These are phyloP conservation scores for Atethmia centrago DNA, from an alignment of 2,888 invertebrate genomes.

Conservation along the genomic window DNA sequence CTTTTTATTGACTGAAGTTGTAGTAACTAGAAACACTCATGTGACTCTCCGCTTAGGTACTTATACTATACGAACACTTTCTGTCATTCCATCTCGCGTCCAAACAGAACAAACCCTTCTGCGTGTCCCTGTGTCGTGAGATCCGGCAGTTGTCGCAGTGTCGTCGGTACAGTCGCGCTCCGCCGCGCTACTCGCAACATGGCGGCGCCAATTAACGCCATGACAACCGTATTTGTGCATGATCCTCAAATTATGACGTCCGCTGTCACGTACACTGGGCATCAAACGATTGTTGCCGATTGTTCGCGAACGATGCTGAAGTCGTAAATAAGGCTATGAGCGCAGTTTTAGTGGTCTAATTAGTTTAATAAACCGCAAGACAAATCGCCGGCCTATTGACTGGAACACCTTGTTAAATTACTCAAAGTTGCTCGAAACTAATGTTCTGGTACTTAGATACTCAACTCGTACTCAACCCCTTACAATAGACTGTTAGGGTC, in stretches of 20 bases:
- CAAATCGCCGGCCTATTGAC: slow-evolving; percentile 12
- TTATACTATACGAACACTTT: background rate
- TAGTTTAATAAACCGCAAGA: slow-evolving; percentile 47
- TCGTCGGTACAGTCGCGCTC: slow-evolving; percentile 53
- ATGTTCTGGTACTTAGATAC: background rate
- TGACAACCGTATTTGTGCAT: slow-evolving; percentile 44
- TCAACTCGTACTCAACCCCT: background rate
- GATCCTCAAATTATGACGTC: slow-evolving; percentile 58
- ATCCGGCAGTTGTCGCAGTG: slow-evolving; percentile 42
- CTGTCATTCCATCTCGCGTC: background rate
- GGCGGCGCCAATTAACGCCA: slow-evolving; percentile 55
- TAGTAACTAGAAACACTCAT: background rate
- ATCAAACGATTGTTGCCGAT: slow-evolving; percentile 25
- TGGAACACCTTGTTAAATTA: slow-evolving; percentile 45
- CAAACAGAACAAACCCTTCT: slow-evolving; percentile 24
- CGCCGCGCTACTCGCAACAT: slow-evolving; percentile 50
- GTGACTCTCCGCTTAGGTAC: background rate
- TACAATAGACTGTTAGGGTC: no score
- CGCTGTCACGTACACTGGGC: slow-evolving; percentile 44
- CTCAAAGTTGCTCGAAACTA: background rate
- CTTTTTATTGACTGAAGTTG: background rate
- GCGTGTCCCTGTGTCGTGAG: background rate
- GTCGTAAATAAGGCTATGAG: slow-evolving; percentile 42
- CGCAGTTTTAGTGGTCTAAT: slow-evolving; percentile 45
- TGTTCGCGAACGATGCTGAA: slow-evolving; percentile 11